These are phyloP conservation scores for Pseudorectes ferrugineus DNA, from an alignment of 2,113 vertebrate species.

Conservation along the genomic window DNA sequence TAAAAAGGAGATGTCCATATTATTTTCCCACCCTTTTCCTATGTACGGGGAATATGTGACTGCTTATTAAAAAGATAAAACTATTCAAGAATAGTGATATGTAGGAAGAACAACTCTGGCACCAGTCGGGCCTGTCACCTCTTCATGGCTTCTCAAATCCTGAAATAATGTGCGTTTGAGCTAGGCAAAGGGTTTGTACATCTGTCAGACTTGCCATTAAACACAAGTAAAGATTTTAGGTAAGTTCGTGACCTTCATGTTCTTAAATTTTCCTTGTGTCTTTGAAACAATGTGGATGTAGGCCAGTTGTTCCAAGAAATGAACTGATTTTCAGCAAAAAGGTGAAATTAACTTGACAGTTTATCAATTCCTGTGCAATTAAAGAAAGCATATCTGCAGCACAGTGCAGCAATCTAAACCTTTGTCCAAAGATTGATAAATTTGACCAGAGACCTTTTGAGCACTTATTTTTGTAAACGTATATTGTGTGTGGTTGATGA, in stretches of 20 bases:
- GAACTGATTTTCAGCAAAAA: not conserved
- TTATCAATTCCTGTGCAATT: not conserved
- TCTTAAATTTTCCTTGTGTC: not conserved
- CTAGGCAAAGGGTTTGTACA: not conserved
- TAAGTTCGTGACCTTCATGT: not conserved
- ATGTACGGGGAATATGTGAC: not conserved
- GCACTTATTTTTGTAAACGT: not conserved
- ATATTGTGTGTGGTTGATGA: not conserved
- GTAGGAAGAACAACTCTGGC: not conserved
- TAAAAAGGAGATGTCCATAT: not conserved
- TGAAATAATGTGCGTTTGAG: not conserved
- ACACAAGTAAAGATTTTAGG: not conserved
- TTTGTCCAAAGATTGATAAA: not conserved
- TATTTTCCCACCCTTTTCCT: not conserved
- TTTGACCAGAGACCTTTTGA: not conserved
- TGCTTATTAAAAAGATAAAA: not conserved
- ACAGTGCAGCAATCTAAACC: not conserved
- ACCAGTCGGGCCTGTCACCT: not conserved
- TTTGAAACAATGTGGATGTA: not conserved
- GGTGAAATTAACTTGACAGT: not conserved
- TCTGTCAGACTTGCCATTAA: not conserved
- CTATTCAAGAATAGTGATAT: not conserved
- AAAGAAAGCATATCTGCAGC: not conserved
- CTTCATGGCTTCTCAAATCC: not conserved
- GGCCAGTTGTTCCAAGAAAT: not conserved